Conservation (phyloP, 2,113 vertebrate genomes). For the Cinclus cinclus region DNA sequence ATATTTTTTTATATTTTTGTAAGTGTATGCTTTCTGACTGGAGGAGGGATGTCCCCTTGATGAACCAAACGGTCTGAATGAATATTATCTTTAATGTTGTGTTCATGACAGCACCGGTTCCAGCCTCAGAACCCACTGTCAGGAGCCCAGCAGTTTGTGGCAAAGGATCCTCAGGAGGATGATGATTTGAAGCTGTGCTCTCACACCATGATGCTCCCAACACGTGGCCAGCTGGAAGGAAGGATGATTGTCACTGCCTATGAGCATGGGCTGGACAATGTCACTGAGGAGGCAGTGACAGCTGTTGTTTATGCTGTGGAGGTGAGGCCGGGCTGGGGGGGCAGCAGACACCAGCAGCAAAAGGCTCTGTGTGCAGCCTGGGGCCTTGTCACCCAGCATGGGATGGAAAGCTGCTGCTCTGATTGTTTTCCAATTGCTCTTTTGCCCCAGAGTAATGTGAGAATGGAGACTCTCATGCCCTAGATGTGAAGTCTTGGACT, state of each 20-base stretch:
- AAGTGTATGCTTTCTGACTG: not conserved
- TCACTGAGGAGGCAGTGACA: constrained; percentile 89
- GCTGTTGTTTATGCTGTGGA: constrained; percentile 87
- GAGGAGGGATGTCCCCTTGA: not conserved
- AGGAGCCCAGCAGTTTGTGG: constrained; percentile 90
- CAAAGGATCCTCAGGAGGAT: constrained; percentile 88
- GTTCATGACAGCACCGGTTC: constrained; percentile 86
- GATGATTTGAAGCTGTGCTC: constrained; percentile 93
- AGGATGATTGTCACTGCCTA: constrained; percentile 96
- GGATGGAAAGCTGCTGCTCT: not conserved
- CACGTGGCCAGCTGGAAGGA: constrained; percentile 91
- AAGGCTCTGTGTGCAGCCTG: not conserved
- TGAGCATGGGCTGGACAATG: constrained; percentile 92
- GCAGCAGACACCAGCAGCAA: not conserved
- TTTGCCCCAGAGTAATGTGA: not conserved
- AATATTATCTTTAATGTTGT: not conserved
- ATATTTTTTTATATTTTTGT: not conserved
- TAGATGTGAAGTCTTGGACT: not conserved
- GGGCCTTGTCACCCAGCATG: not conserved
- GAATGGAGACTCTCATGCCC: not conserved
- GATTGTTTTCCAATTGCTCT: not conserved
- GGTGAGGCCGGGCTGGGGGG: constrained; percentile 70
- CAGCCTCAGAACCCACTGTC: constrained; percentile 94
- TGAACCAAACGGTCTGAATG: not conserved
- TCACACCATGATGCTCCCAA: constrained; percentile 92